A percentile compares a stretch with the other conserved stretches of the same genome.
phyloP scores from a whole-genome alignment of 2,888 invertebrate genomes.

The Clitarchus hookeri region DNA sequence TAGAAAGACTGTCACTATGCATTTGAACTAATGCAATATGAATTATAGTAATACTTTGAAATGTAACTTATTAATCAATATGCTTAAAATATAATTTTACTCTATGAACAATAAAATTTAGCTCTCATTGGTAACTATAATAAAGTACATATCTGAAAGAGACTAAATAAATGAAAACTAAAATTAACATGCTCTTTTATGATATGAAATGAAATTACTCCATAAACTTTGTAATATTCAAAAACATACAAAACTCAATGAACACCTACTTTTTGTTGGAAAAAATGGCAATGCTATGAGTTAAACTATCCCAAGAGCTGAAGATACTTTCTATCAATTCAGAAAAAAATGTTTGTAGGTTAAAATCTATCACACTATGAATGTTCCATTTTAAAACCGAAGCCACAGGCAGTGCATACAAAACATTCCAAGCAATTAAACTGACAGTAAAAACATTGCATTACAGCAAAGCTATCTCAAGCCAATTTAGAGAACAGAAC shows the following conservation, averaged over 20 bases:
- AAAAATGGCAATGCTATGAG: neutral
- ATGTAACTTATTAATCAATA: neutral
- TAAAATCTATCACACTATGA: neutral
- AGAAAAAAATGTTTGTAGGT: neutral
- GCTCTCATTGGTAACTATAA: too few relatives aligned
- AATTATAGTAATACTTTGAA: neutral
- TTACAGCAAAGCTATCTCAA: conserved; percentile 23
- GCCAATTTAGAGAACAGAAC: conserved; percentile 4
- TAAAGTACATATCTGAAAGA: too few relatives aligned
- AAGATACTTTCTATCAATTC: neutral
- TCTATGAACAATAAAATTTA: too few relatives aligned
- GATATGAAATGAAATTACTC: too few relatives aligned
- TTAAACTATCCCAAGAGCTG: neutral
- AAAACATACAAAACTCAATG: neutral
- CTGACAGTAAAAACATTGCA: neutral
- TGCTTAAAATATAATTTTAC: too few relatives aligned
- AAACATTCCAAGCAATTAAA: neutral
- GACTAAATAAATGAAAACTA: too few relatives aligned
- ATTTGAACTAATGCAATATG: neutral
- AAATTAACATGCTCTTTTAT: too few relatives aligned
- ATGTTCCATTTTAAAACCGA: neutral
- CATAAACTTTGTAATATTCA: too few relatives aligned
- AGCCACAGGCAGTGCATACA: neutral
- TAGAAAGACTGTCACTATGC: neutral
- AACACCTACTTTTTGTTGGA: neutral